Base-by-base conservation (phyloP, 2,888 invertebrate genomes). In the Aelia acuminata region DNA sequence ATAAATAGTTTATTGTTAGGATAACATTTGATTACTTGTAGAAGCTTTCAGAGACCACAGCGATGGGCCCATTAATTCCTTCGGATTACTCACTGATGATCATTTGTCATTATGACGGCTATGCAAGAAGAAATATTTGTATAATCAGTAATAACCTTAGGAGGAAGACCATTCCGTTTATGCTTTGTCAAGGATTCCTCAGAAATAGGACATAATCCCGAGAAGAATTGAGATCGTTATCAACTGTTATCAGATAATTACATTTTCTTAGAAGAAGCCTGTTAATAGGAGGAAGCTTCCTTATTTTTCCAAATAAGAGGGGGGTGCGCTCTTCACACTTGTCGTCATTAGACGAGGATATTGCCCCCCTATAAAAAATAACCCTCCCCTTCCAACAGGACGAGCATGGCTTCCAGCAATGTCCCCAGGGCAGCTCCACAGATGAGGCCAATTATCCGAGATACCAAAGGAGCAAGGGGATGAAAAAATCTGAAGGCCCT, bases 401-500 rank as follows among this genome's bases (percentile, higher is more conserved):
- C 57, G 26, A 26, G 57, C 26, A 70, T 70, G 63, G 63, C 63
- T 70, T 35, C 31, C 49, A 35, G 49, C 84, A 3, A 49, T 80
- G 63, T 35, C 57, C 87, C 87, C 70, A 26, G 70, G 87, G 87
- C 87, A 63, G 63, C 87, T 70, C 10, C 43, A 18, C 87, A 57
- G 47, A 43, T 43, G 70, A 87, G 87, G 87, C 87, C 87, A 87
- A 87, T 87, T 87, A 87, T 84, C 48, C 47, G 47, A 48, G 84
- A 48, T 84, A 43, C 47, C 43, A 84, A 84, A 31, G 31, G 20
- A 31, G 84, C 31, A 84, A 47, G 63, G 87, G 63, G 70, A 70
- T 35, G 87, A 87, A 87, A 70, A 87, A 87, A 87, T 70, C 87
- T 70, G 26, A 48, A 47, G 70, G 87, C 87, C 87, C 80, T 70